Base-by-base conservation (phyloP, 2,888 invertebrate genomes). In the Coenonympha arcania region DNA sequence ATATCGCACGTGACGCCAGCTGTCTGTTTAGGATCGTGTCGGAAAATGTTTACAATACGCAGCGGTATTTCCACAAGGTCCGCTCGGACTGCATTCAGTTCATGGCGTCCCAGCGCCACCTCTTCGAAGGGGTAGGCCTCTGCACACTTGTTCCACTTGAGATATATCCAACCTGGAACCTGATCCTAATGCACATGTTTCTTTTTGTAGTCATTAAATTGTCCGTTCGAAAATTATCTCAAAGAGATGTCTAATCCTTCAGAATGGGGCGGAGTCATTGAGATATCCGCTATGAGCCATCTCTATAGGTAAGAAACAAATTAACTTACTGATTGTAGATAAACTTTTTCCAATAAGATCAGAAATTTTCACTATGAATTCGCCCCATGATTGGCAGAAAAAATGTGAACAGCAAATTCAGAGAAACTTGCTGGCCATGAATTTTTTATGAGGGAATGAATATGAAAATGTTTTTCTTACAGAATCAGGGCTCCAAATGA, bases 11-110 rank as follows among this genome's bases (percentile, higher is more conserved):
- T 66, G 96, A 97, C 86, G 92, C 94, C 44, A 94, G 94, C 53
- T 95, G 95, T 70, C 85, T 97, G 40, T 97, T 96, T 79, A 89
- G 96, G 63, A 94, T 93, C 8, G 91, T 95, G 44, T 93, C 96
- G 28, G 96, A 97, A 79, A 95, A 95, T 81, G 89, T 92, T 61
- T 90, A 83, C 64, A 88, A 88, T 48, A 89, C 88, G 18, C 89
- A 96, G 81, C 81, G 90, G 58, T 90, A 91, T 74, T 94, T 95
- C 72, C 88, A 90, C 63, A 88, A 88, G 67, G 91, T 95, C 44
- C 89, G 95, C 48, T 87, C 88, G 62, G 90, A 92, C 59, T 93
- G 93, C 63, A 88, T 94, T 11, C 86, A 89, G 11, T 95, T 90
- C 75, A 93, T 93, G 88, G 88, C 88, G 50, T 77, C 88, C 31